A percentile compares a stretch with the other conserved stretches of the same genome.
Evolutionary conservation across 2,797 vertebrate genomes (phyloP).

Genomic region (Schizothorax lantsangensis): DNA sequence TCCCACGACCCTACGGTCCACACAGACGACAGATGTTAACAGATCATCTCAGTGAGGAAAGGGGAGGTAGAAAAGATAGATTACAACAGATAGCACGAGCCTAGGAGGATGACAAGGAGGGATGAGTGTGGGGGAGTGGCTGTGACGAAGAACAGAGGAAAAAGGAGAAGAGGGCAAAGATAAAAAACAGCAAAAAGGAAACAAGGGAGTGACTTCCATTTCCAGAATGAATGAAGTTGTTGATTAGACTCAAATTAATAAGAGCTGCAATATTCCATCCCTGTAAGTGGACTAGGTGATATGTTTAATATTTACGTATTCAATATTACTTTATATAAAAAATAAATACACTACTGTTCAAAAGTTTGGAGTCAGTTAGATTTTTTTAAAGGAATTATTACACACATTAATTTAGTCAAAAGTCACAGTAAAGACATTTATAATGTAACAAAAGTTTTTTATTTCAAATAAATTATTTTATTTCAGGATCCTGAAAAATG

Average conservation of each 20-base stretch:
- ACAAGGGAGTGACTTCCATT: constrained; percentile 27
- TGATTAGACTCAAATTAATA: constrained; percentile 1
- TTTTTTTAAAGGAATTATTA: not conserved
- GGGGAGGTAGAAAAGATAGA: constrained; percentile 62
- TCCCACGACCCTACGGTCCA: constrained; percentile 46
- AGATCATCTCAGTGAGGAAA: constrained; percentile 42
- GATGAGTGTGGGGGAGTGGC: constrained; percentile 61
- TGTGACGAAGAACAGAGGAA: constrained; percentile 65
- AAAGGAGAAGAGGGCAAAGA: constrained; percentile 26
- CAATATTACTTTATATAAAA: too few relatives aligned
- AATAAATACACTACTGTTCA: not conserved
- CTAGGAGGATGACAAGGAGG: constrained; percentile 44
- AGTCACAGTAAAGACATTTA: not conserved
- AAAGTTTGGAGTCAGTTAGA: too few relatives aligned
- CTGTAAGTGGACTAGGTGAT: not conserved
- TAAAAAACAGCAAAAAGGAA: constrained; percentile 29
- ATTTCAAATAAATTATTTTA: not conserved
- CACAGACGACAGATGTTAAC: constrained; percentile 48
- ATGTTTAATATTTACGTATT: not conserved
- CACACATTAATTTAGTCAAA: not conserved
- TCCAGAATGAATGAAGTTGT: not conserved
- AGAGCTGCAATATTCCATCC: not conserved
- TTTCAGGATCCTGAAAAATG: not conserved
- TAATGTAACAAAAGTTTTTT: not conserved
- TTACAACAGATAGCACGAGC: constrained; percentile 62